A percentile compares a stretch with the other conserved stretches of the same genome.
phyloP scores from a whole-genome alignment of 2,797 vertebrate species.

The Aselliscus stoliczkanus region DNA sequence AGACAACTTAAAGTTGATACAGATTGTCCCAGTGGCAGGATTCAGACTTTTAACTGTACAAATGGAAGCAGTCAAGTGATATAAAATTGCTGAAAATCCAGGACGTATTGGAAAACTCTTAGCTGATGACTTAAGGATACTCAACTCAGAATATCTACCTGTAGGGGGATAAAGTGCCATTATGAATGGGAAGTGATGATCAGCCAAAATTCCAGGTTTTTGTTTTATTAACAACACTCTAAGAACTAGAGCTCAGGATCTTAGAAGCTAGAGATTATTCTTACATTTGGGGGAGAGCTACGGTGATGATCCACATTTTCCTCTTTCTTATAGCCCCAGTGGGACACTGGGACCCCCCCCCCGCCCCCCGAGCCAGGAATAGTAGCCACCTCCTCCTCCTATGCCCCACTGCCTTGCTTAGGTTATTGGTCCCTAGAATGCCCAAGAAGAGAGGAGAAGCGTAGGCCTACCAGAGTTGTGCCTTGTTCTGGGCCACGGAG shows the following conservation, averaged over 20 bases:
- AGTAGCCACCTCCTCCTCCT: background rate
- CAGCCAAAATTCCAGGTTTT: background rate
- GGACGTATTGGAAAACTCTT: background rate
- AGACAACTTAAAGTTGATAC: background rate
- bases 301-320: background rate
- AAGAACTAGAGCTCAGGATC: background rate
- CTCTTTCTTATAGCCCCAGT: background rate
- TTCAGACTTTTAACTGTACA: background rate
- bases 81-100: background rate
- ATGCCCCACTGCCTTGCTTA: background rate
- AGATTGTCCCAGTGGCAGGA: background rate
- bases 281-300: background rate
- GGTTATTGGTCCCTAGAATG: background rate
- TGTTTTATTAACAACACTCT: background rate
- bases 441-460: background rate
- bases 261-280: background rate
- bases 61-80: background rate
- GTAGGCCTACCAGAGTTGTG: background rate
- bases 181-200: background rate
- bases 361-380: background rate
- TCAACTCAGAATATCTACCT: background rate
- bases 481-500: background rate
- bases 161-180: background rate
- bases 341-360: background rate
- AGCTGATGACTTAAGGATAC: background rate